A percentile compares a stretch with the other conserved stretches of the same genome.
Evolutionary conservation across 2,888 invertebrate species (phyloP).

Genomic region (Ephialtes manifestator): DNA sequence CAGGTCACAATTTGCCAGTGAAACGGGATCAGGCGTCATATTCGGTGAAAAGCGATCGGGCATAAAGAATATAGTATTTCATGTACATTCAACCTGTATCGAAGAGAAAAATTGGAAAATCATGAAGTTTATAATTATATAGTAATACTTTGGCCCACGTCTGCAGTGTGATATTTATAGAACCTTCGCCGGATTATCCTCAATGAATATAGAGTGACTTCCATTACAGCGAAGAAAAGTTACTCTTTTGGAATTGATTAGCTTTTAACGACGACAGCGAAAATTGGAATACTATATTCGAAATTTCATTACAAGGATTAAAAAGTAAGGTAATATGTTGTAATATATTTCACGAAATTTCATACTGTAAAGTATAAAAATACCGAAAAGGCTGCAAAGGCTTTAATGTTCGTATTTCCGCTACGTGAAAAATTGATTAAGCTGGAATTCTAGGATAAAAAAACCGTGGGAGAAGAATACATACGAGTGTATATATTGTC

Average conservation of each 20-base stretch:
- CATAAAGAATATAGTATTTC: background rate
- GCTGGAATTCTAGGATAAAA: background rate
- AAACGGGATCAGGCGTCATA: background rate
- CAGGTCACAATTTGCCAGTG: background rate
- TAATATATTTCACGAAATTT: background rate
- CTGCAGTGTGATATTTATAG: background rate
- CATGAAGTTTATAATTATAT: background rate
- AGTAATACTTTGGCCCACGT: background rate
- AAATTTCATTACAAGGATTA: background rate
- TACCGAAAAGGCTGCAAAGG: background rate
- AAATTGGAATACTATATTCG: background rate
- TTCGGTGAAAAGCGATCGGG: background rate
- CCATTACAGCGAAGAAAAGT: background rate
- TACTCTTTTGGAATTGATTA: background rate
- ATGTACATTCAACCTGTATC: background rate
- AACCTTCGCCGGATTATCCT: background rate
- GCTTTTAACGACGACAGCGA: background rate
- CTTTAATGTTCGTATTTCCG: background rate
- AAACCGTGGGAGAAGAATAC: background rate
- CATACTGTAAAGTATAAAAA: background rate
- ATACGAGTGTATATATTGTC: too few relatives aligned
- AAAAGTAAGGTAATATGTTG: too few relatives aligned
- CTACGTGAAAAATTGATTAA: background rate
- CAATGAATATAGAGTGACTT: background rate
- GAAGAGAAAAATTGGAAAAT: background rate